Percentiles rank a stretch among this genome's conserved stretches.
Conservation (phyloP, 2,113 vertebrate genomes). For the Vidua macroura region DNA sequence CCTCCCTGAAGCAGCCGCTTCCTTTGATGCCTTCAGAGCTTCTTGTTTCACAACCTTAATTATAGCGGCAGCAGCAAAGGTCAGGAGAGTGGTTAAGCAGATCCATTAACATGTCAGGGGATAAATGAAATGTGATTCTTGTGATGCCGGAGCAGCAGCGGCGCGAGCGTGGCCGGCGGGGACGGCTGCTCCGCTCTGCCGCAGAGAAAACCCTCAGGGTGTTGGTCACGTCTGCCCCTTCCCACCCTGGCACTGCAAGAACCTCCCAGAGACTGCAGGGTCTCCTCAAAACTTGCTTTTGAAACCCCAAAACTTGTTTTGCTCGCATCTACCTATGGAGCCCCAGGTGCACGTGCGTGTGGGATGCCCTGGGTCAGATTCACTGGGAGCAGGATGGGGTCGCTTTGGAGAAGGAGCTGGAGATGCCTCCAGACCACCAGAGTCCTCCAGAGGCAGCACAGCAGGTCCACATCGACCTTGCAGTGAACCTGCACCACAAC, state of each 20-base stretch:
- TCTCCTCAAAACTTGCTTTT: not conserved
- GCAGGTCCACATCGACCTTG: fast-evolving
- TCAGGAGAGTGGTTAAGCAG: constrained; percentile 48
- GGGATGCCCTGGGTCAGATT: not conserved
- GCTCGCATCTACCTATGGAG: fast-evolving
- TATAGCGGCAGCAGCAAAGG: constrained; percentile 54
- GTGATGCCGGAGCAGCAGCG: not conserved
- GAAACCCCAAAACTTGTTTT: not conserved
- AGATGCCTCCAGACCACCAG: not conserved
- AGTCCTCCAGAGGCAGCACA: not conserved
- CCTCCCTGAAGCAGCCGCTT: not conserved
- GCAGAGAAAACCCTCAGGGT: not conserved
- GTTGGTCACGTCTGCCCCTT: fast-evolving
- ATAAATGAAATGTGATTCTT: constrained; percentile 59
- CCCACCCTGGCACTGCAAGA: not conserved
- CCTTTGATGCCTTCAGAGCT: constrained; percentile 60
- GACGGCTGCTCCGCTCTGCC: not conserved
- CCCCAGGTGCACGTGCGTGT: fast-evolving
- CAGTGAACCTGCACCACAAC: not conserved
- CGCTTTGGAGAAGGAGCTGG: not conserved
- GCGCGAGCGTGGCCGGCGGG: not conserved
- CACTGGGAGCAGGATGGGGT: not conserved
- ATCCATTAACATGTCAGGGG: constrained; percentile 57
- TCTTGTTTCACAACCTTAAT: constrained; percentile 67
- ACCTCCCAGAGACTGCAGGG: not conserved